Percentiles rank a stretch among this genome's conserved stretches.
phyloP scores from a whole-genome alignment of 2,113 vertebrate species.

The Chaetops frenatus region DNA sequence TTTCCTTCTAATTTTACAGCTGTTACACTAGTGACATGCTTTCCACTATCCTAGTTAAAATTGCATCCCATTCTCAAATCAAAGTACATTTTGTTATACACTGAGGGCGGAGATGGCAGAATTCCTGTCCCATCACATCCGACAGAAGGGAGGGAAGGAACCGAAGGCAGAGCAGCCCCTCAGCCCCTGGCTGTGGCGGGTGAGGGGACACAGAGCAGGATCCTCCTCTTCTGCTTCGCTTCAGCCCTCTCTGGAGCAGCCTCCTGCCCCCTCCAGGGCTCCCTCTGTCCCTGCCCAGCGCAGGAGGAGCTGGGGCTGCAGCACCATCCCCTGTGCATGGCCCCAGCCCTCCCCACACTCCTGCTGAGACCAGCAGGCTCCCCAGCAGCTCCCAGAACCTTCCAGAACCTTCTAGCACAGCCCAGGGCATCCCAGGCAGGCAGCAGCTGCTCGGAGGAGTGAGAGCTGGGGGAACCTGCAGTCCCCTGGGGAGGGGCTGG shows the following conservation, averaged over 20 bases:
- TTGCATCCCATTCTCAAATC: neutral
- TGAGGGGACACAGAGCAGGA: rapidly evolving
- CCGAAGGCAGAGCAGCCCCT: neutral
- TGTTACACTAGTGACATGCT: neutral
- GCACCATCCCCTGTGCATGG: too few relatives aligned
- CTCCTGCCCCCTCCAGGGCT: too few relatives aligned
- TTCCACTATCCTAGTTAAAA: neutral
- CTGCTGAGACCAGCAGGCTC: neutral
- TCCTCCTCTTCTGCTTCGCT: rapidly evolving
- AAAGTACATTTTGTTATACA: neutral
- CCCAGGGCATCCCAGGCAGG: rapidly evolving
- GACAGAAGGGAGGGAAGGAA: neutral
- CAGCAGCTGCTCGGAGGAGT: rapidly evolving
- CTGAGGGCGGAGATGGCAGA: neutral
- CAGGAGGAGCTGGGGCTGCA: too few relatives aligned
- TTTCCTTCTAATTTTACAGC: neutral
- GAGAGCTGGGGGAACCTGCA: neutral
- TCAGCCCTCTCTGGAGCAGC: neutral
- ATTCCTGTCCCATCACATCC: neutral
- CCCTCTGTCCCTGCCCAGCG: neutral
- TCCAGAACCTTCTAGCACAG: neutral
- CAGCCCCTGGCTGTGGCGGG: neutral
- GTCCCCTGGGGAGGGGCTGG: neutral
- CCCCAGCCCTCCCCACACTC: too few relatives aligned
- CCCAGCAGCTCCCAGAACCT: neutral